Conservation (phyloP, 2,888 invertebrate genomes). For the Heliconius charithonia region DNA sequence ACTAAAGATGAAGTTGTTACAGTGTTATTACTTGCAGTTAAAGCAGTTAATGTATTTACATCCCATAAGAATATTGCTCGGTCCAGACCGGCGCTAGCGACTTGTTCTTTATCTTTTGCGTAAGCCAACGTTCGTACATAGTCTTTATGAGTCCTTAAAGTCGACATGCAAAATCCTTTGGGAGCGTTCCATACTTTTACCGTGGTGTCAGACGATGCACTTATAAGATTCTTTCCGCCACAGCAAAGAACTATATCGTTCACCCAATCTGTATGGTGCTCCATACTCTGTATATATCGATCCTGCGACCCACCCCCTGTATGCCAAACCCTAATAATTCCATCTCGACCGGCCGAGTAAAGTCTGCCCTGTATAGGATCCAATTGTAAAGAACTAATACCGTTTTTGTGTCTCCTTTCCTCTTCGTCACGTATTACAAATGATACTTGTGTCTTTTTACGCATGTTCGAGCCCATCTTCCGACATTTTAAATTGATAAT, state of each 20-base stretch:
- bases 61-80: conserved; percentile 99
- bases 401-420: conserved; percentile 96
- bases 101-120: conserved; percentile 97
- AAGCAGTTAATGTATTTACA: conserved; percentile 97
- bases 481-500: conserved; percentile 71
- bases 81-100: conserved; percentile 98
- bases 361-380: conserved; percentile 94
- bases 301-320: conserved; percentile 83
- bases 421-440: conserved; percentile 99
- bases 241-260: conserved; percentile 99
- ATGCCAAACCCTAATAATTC: conserved; percentile 97
- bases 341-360: conserved; percentile 98
- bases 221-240: conserved; percentile 98
- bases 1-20: conserved; percentile 98
- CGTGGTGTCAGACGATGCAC: conserved; percentile 99
- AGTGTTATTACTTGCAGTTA: conserved; percentile 99
- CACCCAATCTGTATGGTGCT: conserved; percentile 99
- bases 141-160: conserved; percentile 98
- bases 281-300: conserved; percentile 96
- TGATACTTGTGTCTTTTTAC: conserved; percentile 91
- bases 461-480: conserved; percentile 81
- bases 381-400: conserved; percentile 97
- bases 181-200: conserved; percentile 99
- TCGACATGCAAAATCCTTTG: conserved; percentile 99
- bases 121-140: conserved; percentile 99